These are phyloP conservation scores for Lithobates pipiens DNA, from an alignment of 2,797 vertebrate species.

Conservation along the genomic window DNA sequence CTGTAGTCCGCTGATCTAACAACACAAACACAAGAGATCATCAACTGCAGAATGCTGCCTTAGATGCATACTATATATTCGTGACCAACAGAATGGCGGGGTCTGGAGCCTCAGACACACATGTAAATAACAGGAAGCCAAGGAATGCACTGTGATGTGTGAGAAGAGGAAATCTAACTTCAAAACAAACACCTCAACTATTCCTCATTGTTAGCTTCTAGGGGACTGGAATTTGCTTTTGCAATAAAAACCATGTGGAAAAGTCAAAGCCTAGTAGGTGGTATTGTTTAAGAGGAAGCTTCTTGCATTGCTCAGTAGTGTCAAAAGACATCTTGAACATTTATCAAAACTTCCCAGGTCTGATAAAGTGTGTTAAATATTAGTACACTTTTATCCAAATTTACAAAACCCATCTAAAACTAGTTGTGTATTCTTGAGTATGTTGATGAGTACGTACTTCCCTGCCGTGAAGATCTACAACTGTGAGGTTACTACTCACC, in stretches of 20 bases:
- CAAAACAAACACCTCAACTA: conserved; percentile 56
- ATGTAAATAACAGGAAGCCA: conserved; percentile 64
- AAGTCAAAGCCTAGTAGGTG: conserved; percentile 62
- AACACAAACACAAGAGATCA: conserved; percentile 60
- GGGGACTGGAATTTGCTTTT: conserved; percentile 63
- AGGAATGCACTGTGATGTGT: conserved; percentile 57
- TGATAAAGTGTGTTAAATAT: too few species aligned
- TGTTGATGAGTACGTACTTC: too few species aligned
- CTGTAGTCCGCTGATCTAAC: conserved; percentile 89
- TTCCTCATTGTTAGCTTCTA: conserved; percentile 49
- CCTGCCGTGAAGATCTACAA: too few species aligned
- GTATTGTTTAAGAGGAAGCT: conserved; percentile 23
- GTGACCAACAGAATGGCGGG: conserved; percentile 35
- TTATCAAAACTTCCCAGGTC: background rate
- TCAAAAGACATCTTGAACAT: conserved; percentile 31
- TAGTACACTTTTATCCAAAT: too few species aligned
- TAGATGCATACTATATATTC: conserved; percentile 62
- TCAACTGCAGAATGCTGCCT: conserved; percentile 47
- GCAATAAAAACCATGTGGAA: conserved; percentile 57
- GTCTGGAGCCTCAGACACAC: conserved; percentile 37
- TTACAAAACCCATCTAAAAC: too few species aligned
- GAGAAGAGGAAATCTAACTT: conserved; percentile 64
- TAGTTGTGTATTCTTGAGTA: too few species aligned
- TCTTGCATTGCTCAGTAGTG: conserved; percentile 52
- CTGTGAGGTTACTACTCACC: too few species aligned